Evolutionary conservation across 2,888 invertebrate species (phyloP).

Genomic region (Drosophila atroscutellata): DNA sequence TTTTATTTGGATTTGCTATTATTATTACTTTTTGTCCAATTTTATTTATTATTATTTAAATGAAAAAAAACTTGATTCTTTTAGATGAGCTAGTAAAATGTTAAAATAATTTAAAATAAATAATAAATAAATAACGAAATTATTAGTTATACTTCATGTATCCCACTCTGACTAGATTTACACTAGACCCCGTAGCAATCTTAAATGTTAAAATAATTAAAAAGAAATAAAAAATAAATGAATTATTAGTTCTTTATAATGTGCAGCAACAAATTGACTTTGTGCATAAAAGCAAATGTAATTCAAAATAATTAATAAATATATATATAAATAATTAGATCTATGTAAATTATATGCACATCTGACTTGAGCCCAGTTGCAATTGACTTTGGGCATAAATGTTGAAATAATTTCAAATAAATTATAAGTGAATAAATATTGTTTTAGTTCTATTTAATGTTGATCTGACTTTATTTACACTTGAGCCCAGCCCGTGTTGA

Average conservation of each 20-base stretch:
- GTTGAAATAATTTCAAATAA: background rate
- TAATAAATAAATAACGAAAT: background rate
- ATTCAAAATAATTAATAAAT: background rate
- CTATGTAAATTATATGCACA: rapidly evolving
- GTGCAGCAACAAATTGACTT: background rate
- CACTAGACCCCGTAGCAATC: rapidly evolving
- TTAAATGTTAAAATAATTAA: background rate
- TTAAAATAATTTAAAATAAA: background rate
- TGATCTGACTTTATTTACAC: constrained; percentile 1
- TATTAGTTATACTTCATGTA: background rate
- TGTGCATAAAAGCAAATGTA: background rate
- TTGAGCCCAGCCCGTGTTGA: constrained; percentile 13
- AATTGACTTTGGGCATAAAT: background rate
- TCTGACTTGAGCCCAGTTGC: background rate
- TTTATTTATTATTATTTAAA: background rate
- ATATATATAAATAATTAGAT: background rate
- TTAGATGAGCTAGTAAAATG: background rate
- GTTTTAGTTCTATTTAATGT: background rate
- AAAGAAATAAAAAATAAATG: background rate
- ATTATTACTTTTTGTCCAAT: background rate
- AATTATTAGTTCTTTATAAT: background rate
- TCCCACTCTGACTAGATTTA: background rate
- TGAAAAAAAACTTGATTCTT: background rate
- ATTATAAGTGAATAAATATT: background rate
- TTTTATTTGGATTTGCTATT: background rate